Conservation (phyloP, 2,797 vertebrate species). For the Stomatorhinus walkeri region DNA sequence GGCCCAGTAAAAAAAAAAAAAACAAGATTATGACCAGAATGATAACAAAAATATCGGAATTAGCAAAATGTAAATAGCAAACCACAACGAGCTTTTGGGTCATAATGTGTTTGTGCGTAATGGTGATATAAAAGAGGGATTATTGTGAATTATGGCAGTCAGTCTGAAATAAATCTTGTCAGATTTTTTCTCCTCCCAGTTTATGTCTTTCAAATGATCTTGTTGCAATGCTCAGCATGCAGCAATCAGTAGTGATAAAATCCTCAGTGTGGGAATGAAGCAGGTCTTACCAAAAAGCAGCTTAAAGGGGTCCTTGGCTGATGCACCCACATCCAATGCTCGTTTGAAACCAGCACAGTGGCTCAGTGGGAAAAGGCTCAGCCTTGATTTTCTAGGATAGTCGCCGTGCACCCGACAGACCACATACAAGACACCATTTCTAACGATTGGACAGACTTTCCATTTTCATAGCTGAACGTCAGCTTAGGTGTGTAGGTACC, state of each 20-base stretch:
- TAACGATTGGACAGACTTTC: neutral
- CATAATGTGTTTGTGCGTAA: neutral
- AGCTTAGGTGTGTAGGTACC: neutral
- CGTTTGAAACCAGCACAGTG: neutral
- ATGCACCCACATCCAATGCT: neutral
- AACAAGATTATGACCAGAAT: neutral
- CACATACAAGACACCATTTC: neutral
- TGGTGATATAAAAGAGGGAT: neutral
- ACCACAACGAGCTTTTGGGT: neutral
- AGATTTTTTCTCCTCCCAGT: slow-evolving; percentile 2
- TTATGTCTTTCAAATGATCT: neutral
- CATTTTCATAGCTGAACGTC: neutral
- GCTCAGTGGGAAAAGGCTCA: neutral
- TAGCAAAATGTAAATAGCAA: neutral
- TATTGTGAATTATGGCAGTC: neutral
- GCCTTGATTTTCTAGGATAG: neutral
- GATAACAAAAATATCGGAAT: neutral
- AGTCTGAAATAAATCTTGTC: neutral
- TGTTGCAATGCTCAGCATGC: neutral
- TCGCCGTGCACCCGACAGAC: neutral
- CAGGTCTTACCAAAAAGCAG: neutral
- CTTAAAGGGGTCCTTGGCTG: neutral
- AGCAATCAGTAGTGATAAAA: neutral
- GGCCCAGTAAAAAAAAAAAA: neutral
- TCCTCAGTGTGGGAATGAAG: neutral